Evolutionary conservation across 2,888 invertebrate species (phyloP), one percentile per base, ranked within the genome.

Genomic region (Caenorhabditis sp.): DNA sequence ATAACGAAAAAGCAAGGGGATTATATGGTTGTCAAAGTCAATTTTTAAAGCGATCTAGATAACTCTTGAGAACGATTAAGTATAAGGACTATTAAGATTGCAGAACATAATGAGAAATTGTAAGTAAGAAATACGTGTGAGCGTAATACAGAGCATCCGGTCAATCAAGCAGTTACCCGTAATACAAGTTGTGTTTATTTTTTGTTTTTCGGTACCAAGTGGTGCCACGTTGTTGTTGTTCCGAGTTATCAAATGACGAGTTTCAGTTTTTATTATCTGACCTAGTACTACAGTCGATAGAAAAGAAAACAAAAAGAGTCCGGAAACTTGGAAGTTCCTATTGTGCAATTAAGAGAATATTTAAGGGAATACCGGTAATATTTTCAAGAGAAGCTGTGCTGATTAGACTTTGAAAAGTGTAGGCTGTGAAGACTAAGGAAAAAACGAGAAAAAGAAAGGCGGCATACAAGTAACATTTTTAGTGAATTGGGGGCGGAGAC

Each of bases 71-170:
- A n/a, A n/a, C n/a, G n/a, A n/a, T n/a, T n/a, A n/a, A n/a, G n/a
- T n/a, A n/a, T n/a, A n/a, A n/a, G n/a, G n/a, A n/a, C n/a, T n/a
- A n/a, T n/a, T n/a, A n/a, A n/a, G n/a, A n/a, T n/a, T n/a, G n/a
- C n/a, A n/a, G n/a, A n/a, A n/a, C n/a, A n/a, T n/a, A n/a, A n/a
- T n/a, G n/a, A n/a, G n/a, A n/a, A n/a, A n/a, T n/a, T n/a, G n/a
- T n/a, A n/a, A n/a, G n/a, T n/a, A n/a, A n/a, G n/a, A n/a, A n/a
- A n/a, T n/a, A 35, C 35, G 35, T 35, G 30, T 13, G 35, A 35
- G n/a, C n/a, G n/a, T n/a, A n/a, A n/a, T n/a, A n/a, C n/a, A n/a
- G 50, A 55, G 66, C 66, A 66, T 66, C 66, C 66, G 56, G 66
- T 30, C n/a, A 56, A 52, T n/a, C 37, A 15, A 55, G 53, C 46